phyloP scores from a whole-genome alignment of 2,797 vertebrate genomes.

The Chloroceryle amazona region DNA sequence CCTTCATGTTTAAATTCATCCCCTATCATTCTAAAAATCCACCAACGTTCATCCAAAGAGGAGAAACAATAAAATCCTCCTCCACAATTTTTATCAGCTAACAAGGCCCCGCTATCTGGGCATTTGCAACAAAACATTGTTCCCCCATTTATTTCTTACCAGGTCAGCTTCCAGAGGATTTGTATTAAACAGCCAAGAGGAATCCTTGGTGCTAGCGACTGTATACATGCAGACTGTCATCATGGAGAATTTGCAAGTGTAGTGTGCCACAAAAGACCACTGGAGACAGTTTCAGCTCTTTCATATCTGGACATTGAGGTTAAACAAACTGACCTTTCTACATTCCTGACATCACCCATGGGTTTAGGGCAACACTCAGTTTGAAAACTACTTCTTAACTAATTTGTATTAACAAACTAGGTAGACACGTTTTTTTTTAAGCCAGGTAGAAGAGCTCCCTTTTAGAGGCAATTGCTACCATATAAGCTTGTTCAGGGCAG shows the following conservation, averaged over 20 bases:
- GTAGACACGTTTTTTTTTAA: fast-evolving
- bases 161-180: background rate
- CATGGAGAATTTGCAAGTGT: background rate
- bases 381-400: background rate
- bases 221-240: background rate
- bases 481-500: background rate
- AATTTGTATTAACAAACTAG: background rate
- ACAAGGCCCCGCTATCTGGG: background rate
- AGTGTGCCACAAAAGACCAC: background rate
- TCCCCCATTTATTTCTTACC: background rate
- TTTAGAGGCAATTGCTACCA: background rate
- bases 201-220: background rate
- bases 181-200: background rate
- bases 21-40: background rate
- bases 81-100: background rate
- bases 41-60: background rate
- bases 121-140: background rate
- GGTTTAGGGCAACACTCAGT: background rate
- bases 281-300: background rate
- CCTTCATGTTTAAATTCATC: background rate
- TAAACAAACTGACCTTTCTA: background rate
- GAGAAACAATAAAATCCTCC: background rate
- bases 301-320: background rate
- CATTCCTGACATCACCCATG: background rate
- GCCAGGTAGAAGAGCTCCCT: background rate